phyloP scores from a whole-genome alignment of 2,113 vertebrate genomes.

The Chiloscyllium plagiosum region DNA sequence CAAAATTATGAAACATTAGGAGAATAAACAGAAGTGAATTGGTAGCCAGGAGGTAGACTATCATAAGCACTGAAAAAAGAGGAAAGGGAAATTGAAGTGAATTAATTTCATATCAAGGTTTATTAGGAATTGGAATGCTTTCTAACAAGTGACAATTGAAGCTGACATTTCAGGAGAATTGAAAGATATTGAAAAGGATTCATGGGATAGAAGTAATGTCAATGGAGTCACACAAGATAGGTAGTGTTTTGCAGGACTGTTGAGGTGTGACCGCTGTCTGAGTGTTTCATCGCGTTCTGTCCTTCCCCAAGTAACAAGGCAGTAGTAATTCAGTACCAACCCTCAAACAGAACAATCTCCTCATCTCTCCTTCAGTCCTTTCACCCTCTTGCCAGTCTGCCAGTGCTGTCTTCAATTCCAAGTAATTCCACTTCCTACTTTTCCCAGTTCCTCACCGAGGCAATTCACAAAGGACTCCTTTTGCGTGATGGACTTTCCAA shows the following conservation, averaged over 20 bases:
- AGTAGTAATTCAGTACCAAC: not conserved
- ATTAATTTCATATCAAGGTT: not conserved
- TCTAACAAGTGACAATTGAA: constrained; percentile 1
- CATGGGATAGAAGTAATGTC: not conserved
- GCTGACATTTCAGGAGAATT: not conserved
- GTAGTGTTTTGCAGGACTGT: not conserved
- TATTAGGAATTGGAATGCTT: not conserved
- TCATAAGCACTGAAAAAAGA: not conserved
- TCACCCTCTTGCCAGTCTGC: not conserved
- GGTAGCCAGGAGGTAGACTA: not conserved
- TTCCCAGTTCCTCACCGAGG: too few species aligned
- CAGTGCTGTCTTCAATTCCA: not conserved
- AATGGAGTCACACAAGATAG: not conserved
- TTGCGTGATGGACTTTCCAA: not conserved
- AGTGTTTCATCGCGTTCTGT: not conserved
- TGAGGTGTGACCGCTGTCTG: not conserved
- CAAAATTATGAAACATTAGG: not conserved
- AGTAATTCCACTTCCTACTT: not conserved
- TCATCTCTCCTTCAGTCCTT: not conserved
- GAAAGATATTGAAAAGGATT: not conserved
- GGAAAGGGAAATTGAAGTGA: not conserved
- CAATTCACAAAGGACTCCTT: not conserved
- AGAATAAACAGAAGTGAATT: not conserved
- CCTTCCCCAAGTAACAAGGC: not conserved
- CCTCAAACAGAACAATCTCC: not conserved